Conservation (phyloP, 2,797 vertebrate genomes). For the Microhierax caerulescens region DNA sequence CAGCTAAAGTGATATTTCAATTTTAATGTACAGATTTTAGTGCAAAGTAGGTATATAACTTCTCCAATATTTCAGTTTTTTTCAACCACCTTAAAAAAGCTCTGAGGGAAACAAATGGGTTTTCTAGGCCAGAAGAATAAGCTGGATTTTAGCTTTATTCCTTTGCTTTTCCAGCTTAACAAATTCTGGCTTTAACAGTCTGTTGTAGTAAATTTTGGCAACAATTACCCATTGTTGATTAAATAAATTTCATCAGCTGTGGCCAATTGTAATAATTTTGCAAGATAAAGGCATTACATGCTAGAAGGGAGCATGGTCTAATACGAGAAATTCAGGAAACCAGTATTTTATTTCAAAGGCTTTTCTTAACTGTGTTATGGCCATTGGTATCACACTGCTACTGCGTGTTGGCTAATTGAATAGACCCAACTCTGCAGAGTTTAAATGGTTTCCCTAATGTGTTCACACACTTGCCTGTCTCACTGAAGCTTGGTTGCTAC, state of each 20-base stretch:
- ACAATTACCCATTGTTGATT: background rate
- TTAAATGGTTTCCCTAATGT: background rate
- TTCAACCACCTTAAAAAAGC: background rate
- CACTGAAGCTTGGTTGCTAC: background rate
- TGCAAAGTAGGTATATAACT: background rate
- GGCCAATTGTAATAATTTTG: background rate
- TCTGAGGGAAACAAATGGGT: background rate
- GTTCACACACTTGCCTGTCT: background rate
- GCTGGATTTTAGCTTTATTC: background rate
- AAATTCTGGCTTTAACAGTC: background rate
- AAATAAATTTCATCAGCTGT: background rate
- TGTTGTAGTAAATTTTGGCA: background rate
- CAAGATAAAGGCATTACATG: background rate
- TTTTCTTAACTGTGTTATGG: background rate
- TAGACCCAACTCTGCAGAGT: background rate
- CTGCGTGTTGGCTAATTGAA: background rate
- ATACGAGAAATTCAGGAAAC: background rate
- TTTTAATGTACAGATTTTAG: background rate
- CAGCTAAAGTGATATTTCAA: background rate
- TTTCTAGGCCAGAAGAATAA: background rate
- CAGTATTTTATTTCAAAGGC: background rate
- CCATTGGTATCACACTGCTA: background rate
- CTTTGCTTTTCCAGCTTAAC: background rate
- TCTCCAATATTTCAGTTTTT: background rate
- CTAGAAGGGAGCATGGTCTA: background rate